Percentiles rank a stretch among this genome's conserved stretches.
Evolutionary conservation across 2,888 invertebrate species (phyloP).

Genomic region (Eledone cirrhosa): DNA sequence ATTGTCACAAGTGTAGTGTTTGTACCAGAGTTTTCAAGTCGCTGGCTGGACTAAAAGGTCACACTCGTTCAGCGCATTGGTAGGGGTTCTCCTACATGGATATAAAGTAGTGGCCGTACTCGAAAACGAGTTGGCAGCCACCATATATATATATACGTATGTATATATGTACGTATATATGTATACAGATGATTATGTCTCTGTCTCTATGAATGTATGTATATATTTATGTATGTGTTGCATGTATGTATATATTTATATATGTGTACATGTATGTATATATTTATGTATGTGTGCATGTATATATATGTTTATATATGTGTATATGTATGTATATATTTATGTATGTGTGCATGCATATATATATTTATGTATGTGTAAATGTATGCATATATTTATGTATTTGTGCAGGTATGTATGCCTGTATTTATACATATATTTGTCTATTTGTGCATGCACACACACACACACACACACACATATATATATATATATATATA

Average conservation of each 20-base stretch:
- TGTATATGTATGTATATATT: neutral
- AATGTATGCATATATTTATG: neutral
- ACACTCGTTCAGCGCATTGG: no score
- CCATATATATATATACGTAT: constrained; percentile 1
- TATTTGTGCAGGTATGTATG: neutral
- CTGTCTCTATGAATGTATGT: neutral
- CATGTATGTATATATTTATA: neutral
- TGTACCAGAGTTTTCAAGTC: no score
- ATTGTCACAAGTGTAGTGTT: no score
- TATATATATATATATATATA: neutral
- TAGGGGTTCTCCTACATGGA: no score
- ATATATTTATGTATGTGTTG: neutral
- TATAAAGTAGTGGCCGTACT: no score
- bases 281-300: neutral
- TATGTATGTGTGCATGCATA: neutral
- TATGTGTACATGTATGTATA: neutral
- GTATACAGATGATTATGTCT: constrained; percentile 24
- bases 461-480: neutral
- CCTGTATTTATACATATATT: neutral
- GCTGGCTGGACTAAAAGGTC: no score
- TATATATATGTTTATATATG: neutral
- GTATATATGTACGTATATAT: constrained; percentile 22
- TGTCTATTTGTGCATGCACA: neutral
- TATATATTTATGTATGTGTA: constrained; percentile 29
- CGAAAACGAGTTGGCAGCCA: no score